These are phyloP conservation scores for Lapara coniferarum DNA, from an alignment of 2,888 invertebrate species.

Conservation along the genomic window DNA sequence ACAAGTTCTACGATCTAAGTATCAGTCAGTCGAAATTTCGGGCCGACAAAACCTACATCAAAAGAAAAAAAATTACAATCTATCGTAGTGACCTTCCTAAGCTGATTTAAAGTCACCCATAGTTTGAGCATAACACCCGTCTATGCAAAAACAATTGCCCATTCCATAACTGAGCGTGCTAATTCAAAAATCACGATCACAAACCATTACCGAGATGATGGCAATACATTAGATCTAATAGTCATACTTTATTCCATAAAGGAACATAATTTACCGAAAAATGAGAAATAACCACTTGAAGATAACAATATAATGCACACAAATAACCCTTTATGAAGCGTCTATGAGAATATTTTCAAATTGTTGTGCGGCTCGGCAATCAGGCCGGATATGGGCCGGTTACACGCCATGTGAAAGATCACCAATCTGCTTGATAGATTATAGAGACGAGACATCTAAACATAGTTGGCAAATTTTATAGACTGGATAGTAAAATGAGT, in stretches of 20 bases:
- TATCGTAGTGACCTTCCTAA: no score
- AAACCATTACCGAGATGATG: neutral
- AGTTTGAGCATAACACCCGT: neutral
- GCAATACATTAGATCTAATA: constrained; percentile 17
- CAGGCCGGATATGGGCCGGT: constrained; percentile 50
- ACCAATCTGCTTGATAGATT: constrained; percentile 40
- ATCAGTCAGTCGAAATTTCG: no score
- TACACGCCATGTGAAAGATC: constrained; percentile 63
- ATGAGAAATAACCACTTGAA: constrained; percentile 42
- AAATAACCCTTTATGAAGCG: constrained; percentile 64
- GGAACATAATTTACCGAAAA: constrained; percentile 26
- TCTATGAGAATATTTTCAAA: constrained; percentile 50
- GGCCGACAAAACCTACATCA: no score
- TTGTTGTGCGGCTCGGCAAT: constrained; percentile 50
- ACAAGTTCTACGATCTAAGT: no score
- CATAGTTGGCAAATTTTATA: neutral
- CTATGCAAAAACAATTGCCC: constrained; percentile 7
- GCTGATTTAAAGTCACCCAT: no score
- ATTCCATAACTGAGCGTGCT: neutral
- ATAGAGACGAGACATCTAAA: constrained; percentile 35
- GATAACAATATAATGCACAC: constrained; percentile 63
- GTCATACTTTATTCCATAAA: constrained; percentile 18
- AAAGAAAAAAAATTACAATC: no score
- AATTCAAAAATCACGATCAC: neutral
- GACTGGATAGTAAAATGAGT: neutral